Conservation (phyloP, 2,888 invertebrate species). For the Cantharis flavilabris region DNA sequence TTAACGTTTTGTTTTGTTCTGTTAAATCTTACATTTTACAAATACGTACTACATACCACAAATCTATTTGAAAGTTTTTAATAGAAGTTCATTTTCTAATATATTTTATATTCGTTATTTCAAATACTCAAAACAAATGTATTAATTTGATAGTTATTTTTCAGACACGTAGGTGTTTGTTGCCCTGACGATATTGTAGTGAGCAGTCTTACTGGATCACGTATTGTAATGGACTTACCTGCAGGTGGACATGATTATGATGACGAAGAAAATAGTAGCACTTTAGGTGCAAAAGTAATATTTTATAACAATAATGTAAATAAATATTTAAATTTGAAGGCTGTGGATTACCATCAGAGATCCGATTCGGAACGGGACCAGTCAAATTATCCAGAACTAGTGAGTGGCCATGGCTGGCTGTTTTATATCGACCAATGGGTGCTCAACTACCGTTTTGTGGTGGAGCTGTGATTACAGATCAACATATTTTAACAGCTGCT, state of each 20-base stretch:
- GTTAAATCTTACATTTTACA: too few species aligned
- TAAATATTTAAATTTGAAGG: constrained; percentile 37
- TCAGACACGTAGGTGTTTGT: constrained; percentile 72
- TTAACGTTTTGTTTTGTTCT: too few species aligned
- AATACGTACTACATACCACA: too few species aligned
- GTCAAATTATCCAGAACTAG: constrained; percentile 44
- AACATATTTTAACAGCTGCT: constrained; percentile 78
- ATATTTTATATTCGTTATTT: too few species aligned
- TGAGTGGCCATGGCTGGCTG: constrained; percentile 88
- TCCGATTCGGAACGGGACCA: constrained; percentile 19
- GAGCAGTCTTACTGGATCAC: constrained; percentile 47
- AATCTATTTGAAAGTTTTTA: too few species aligned
- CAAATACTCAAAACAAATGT: too few species aligned
- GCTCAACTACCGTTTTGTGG: constrained; percentile 73
- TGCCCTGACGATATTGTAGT: constrained; percentile 64
- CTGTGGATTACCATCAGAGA: constrained; percentile 43
- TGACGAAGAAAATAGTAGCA: constrained; percentile 38
- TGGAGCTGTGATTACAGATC: constrained; percentile 78
- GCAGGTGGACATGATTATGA: constrained; percentile 62
- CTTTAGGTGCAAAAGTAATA: not conserved
- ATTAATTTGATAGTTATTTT: constrained; percentile 1
- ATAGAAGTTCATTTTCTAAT: too few species aligned
- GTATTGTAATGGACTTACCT: constrained; percentile 54
- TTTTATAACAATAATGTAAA: not conserved
- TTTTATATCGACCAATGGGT: constrained; percentile 64